These are phyloP conservation scores for Pantherophis vulpinus DNA, from an alignment of 2,797 vertebrate species.

Conservation along the genomic window DNA sequence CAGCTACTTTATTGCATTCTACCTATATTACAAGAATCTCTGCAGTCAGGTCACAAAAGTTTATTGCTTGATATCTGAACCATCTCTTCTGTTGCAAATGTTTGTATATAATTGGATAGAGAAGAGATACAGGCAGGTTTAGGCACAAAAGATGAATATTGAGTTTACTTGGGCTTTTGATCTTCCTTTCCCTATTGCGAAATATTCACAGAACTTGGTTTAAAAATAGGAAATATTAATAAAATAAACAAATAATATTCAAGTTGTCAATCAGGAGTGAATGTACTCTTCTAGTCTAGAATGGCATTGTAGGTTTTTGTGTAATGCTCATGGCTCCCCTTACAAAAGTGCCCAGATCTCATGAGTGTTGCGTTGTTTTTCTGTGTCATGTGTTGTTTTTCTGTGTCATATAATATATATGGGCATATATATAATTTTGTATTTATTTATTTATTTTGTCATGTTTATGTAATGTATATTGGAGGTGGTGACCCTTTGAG, in stretches of 20 bases:
- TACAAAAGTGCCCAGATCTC: neutral
- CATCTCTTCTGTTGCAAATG: neutral
- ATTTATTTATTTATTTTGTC: too few species aligned
- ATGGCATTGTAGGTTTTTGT: neutral
- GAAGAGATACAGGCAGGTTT: neutral
- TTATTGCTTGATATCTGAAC: neutral
- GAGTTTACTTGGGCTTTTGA: neutral
- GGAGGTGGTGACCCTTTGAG: too few species aligned
- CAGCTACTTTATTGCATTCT: neutral
- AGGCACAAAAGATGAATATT: neutral
- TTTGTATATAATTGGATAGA: neutral
- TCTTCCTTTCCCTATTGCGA: neutral
- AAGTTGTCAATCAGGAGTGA: neutral
- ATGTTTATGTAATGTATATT: too few species aligned
- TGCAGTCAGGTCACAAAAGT: neutral
- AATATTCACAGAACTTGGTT: neutral
- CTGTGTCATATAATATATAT: too few species aligned
- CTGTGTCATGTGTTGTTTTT: too few species aligned
- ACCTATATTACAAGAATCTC: neutral
- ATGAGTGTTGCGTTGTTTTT: neutral
- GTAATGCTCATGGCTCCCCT: neutral
- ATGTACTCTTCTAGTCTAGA: neutral
- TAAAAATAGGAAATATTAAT: too few species aligned
- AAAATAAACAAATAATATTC: neutral
- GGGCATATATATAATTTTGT: too few species aligned